Conservation (phyloP, 1,140 invertebrate species). For the Platyura marginata region DNA sequence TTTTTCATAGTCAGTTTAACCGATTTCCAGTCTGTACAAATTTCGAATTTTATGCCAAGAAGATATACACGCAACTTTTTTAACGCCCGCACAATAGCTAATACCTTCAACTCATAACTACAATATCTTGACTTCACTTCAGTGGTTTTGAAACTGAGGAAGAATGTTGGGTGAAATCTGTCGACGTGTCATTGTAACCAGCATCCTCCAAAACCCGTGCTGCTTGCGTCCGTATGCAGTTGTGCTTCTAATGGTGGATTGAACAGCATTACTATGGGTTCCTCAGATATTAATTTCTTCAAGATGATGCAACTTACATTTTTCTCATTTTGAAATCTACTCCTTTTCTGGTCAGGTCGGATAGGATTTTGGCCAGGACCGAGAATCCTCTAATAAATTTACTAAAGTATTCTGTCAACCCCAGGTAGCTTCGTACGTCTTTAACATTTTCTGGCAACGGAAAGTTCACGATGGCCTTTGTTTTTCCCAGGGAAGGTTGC, state of each 20-base stretch:
- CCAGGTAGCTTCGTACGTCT: constrained; percentile 14
- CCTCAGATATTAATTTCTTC: constrained; percentile 8
- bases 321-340: constrained; percentile 6
- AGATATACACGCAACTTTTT: constrained; percentile 12
- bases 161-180: constrained; percentile 13
- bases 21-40: constrained; percentile 14
- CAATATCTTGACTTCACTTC: constrained; percentile 11
- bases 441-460: constrained; percentile 12
- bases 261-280: constrained; percentile 17
- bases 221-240: constrained; percentile 13
- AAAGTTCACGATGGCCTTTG: constrained; percentile 12
- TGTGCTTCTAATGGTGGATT: too few species aligned
- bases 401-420: constrained; percentile 12
- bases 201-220: constrained; percentile 1
- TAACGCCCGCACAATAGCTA: constrained; percentile 10
- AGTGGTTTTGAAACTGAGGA: constrained; percentile 13
- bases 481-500: constrained; percentile 8
- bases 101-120: constrained; percentile 12
- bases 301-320: constrained; percentile 10
- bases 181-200: constrained; percentile 1
- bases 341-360: constrained; percentile 3
- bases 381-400: constrained; percentile 13
- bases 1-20: constrained; percentile 16
- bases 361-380: constrained; percentile 9
- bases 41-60: constrained; percentile 7